phyloP scores from a whole-genome alignment of 2,113 vertebrate species.

The Gambusia affinis region DNA sequence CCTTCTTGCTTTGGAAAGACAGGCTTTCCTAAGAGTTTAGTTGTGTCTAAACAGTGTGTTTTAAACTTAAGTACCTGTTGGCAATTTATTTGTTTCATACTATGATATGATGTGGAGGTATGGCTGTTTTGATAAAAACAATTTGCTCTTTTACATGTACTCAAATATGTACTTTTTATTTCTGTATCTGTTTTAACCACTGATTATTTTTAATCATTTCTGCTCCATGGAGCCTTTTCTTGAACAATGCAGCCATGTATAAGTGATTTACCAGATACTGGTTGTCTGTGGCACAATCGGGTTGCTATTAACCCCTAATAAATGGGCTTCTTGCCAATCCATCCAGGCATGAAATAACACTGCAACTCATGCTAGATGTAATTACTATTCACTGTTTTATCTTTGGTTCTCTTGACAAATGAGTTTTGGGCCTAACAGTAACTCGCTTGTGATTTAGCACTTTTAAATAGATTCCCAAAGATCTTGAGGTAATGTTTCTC shows the following conservation, averaged over 20 bases:
- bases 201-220: neutral
- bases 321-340: conserved; percentile 1
- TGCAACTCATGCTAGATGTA: neutral
- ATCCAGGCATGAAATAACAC: conserved; percentile 2
- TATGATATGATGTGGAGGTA: too few species aligned
- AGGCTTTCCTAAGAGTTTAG: too few species aligned
- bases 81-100: too few species aligned
- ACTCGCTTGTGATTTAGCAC: neutral
- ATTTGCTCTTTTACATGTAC: neutral
- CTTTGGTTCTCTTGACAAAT: neutral
- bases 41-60: too few species aligned
- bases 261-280: neutral
- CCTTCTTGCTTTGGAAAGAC: too few species aligned
- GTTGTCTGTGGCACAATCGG: neutral
- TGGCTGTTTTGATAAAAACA: too few species aligned
- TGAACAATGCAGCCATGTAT: neutral
- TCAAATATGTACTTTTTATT: neutral
- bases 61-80: too few species aligned
- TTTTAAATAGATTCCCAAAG: neutral
- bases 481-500: neutral
- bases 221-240: neutral
- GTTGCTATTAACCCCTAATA: conserved; percentile 3
- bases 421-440: neutral
- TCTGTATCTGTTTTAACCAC: neutral
- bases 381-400: neutral